These are phyloP conservation scores for Drosophila lacertosa DNA, from an alignment of 1,140 invertebrate species.

Conservation along the genomic window DNA sequence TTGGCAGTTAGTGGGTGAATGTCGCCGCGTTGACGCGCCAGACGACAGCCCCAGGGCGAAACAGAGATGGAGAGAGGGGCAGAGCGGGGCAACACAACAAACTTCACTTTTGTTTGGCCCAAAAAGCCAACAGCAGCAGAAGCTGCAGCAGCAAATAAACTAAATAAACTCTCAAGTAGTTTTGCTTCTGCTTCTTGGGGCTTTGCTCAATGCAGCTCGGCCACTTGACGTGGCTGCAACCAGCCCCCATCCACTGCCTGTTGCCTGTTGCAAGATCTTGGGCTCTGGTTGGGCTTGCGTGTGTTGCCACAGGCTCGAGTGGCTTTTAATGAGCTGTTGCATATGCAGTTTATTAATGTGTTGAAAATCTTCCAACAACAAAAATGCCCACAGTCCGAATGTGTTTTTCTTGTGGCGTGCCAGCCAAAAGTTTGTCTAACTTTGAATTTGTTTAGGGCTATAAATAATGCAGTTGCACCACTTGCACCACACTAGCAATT, in stretches of 20 bases:
- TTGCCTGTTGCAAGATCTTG: constrained; percentile 22
- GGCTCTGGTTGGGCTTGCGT: constrained; percentile 30
- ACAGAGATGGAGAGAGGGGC: neutral
- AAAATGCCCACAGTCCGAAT: constrained; percentile 37
- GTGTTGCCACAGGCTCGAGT: constrained; percentile 62
- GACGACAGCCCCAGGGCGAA: constrained; percentile 6
- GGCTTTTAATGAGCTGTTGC: constrained; percentile 80
- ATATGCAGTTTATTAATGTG: constrained; percentile 81
- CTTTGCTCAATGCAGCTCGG: constrained; percentile 31
- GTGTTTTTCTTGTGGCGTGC: constrained; percentile 13
- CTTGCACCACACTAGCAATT: constrained; percentile 21
- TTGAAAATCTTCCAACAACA: constrained; percentile 58
- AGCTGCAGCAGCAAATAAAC: constrained; percentile 29
- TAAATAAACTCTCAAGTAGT: constrained; percentile 47
- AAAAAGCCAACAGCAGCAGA: constrained; percentile 54
- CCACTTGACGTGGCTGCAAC: constrained; percentile 40
- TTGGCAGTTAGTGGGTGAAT: constrained; percentile 78
- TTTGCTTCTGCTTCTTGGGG: constrained; percentile 48
- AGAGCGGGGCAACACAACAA: constrained; percentile 2
- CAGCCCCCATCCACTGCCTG: neutral
- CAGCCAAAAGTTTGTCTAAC: constrained; percentile 40
- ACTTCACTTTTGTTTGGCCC: constrained; percentile 79
- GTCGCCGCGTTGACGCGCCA: constrained; percentile 53
- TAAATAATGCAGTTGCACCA: constrained; percentile 39
- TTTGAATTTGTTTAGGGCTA: constrained; percentile 32